Percentiles rank a stretch among this genome's conserved stretches.
These are phyloP conservation scores for Bombylius major DNA, from an alignment of 2,888 invertebrate genomes.

Conservation along the genomic window DNA sequence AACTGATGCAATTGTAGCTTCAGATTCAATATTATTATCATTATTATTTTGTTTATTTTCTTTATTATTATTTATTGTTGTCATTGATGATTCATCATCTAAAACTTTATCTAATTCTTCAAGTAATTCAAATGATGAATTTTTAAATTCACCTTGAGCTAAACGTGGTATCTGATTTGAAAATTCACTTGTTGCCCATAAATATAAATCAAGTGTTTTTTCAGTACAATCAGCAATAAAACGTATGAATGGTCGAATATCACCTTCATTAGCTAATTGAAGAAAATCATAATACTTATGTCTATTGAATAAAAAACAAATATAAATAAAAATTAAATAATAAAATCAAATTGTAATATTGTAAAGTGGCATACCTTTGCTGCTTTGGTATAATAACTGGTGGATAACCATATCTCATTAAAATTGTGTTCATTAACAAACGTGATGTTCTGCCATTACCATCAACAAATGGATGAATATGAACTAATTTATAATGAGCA, in stretches of 20 bases:
- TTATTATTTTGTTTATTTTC: neutral
- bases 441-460: constrained; percentile 94
- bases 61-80: no score
- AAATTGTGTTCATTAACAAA: constrained; percentile 87
- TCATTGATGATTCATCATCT: neutral
- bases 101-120: constrained; percentile 4
- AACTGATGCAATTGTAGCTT: neutral
- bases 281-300: constrained; percentile 80
- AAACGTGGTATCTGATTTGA: constrained; percentile 55
- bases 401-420: constrained; percentile 92
- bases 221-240: constrained; percentile 92
- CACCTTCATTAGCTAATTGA: constrained; percentile 85
- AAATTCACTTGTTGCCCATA: constrained; percentile 69
- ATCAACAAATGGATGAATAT: constrained; percentile 94
- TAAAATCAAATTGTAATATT: neutral
- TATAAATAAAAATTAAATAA: neutral
- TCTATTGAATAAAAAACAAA: constrained; percentile 25
- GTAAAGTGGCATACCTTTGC: constrained; percentile 39
- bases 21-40: neutral
- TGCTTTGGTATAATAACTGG: constrained; percentile 90
- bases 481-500: constrained; percentile 92
- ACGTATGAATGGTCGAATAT: constrained; percentile 87
- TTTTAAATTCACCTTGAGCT: constrained; percentile 28
- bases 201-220: constrained; percentile 72
- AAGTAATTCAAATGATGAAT: constrained; percentile 5